Conservation (phyloP, 2,113 vertebrate species). For the Chlamydotis undulata region DNA sequence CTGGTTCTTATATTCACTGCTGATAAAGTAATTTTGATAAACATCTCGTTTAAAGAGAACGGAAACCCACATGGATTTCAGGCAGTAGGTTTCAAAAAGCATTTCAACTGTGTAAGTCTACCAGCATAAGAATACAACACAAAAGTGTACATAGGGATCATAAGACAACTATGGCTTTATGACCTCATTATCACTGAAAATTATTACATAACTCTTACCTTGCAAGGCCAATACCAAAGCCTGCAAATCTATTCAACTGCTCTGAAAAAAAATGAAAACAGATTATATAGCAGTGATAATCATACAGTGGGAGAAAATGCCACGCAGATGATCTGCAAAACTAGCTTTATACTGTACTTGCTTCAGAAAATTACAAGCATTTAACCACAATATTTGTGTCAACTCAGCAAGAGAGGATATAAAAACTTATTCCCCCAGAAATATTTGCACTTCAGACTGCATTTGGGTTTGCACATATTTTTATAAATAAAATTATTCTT, state of each 20-base stretch:
- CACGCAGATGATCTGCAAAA: background rate
- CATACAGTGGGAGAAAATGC: background rate
- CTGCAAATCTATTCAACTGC: conserved; percentile 89
- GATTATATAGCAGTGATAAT: conserved; percentile 29
- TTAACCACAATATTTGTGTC: background rate
- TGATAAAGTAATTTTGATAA: background rate
- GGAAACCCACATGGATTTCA: background rate
- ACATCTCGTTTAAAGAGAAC: background rate
- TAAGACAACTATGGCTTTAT: background rate
- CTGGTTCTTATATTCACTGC: background rate
- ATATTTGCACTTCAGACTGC: background rate
- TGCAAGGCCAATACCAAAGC: conserved; percentile 91
- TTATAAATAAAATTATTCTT: background rate
- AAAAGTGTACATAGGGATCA: fast-evolving
- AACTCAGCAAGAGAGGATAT: background rate
- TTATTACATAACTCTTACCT: conserved; percentile 79
- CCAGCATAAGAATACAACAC: background rate
- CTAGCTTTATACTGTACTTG: background rate
- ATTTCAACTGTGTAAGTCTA: background rate
- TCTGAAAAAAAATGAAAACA: conserved; percentile 76
- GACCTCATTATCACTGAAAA: background rate
- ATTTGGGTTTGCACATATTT: background rate
- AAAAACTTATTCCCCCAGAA: background rate
- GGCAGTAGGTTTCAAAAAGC: background rate
- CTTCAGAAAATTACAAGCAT: background rate